Percentiles rank a stretch among this genome's conserved stretches.
Conservation (phyloP, 2,888 invertebrate genomes). For the Archips crataeganus region DNA sequence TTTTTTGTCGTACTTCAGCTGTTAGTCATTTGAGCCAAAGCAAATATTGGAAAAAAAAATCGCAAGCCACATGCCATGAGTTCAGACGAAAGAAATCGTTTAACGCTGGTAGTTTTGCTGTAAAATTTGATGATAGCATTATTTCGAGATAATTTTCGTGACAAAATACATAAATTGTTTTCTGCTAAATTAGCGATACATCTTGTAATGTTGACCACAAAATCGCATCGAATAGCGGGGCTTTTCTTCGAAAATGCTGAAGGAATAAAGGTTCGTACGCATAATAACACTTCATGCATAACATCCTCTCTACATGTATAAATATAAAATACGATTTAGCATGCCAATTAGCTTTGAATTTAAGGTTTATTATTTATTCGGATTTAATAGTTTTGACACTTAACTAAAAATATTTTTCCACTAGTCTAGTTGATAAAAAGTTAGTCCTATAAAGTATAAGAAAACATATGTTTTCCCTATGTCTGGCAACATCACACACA, state of each 20-base stretch:
- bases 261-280: too few relatives aligned
- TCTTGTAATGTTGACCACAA: slow-evolving; percentile 31
- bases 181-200: slow-evolving; percentile 21
- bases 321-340: too few relatives aligned
- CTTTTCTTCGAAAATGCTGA: not conserved
- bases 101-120: not conserved
- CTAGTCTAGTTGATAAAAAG: too few relatives aligned
- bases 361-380: too few relatives aligned
- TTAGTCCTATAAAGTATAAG: too few relatives aligned
- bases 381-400: too few relatives aligned
- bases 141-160: slow-evolving; percentile 12
- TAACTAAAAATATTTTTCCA: too few relatives aligned
- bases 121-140: not conserved
- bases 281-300: too few relatives aligned
- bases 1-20: slow-evolving; percentile 20
- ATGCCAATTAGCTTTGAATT: too few relatives aligned
- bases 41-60: slow-evolving; percentile 8
- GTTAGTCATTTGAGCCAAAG: slow-evolving; percentile 25
- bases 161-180: slow-evolving; percentile 19
- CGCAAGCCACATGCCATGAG: not conserved
- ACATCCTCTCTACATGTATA: too few relatives aligned
- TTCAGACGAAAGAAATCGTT: not conserved
- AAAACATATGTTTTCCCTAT: too few relatives aligned
- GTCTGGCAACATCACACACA: too few relatives aligned
- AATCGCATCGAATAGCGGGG: slow-evolving; percentile 5